Percentiles rank a stretch among this genome's conserved stretches.
Evolutionary conservation across 2,888 invertebrate species (phyloP).

Genomic region (Melanostoma mellinum): DNA sequence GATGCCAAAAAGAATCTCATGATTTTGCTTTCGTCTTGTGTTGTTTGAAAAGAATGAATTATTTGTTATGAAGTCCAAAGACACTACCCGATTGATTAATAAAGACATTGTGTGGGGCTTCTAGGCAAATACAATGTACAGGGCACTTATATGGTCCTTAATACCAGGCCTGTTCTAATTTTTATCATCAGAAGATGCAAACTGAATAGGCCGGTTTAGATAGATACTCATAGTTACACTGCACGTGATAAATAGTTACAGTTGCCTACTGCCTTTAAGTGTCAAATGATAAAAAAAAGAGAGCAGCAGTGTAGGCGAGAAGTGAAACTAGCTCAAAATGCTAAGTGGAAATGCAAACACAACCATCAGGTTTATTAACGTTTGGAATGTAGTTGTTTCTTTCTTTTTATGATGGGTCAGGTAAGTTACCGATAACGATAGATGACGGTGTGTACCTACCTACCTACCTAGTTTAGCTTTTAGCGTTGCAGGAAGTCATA

Average conservation of each 20-base stretch:
- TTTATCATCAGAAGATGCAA: constrained; percentile 27
- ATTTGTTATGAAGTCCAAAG: constrained; percentile 26
- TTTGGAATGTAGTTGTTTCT: too few relatives aligned
- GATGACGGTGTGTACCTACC: too few relatives aligned
- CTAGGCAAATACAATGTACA: neutral
- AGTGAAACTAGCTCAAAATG: too few relatives aligned
- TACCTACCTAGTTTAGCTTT: too few relatives aligned
- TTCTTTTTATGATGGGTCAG: too few relatives aligned
- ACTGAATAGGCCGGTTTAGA: neutral
- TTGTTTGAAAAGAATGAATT: constrained; percentile 6
- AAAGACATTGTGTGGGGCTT: constrained; percentile 35
- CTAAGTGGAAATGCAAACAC: too few relatives aligned
- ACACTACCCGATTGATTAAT: constrained; percentile 52
- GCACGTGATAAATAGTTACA: too few relatives aligned
- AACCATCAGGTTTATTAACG: too few relatives aligned
- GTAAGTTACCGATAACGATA: too few relatives aligned
- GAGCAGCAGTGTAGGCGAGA: too few relatives aligned
- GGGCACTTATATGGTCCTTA: constrained; percentile 29
- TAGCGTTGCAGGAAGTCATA: too few relatives aligned
- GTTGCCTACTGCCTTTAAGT: neutral
- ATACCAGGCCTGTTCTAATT: constrained; percentile 35
- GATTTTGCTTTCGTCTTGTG: constrained; percentile 24
- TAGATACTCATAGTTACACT: too few relatives aligned
- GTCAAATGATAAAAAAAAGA: constrained; percentile 44
- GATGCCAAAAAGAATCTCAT: constrained; percentile 56